Percentiles rank a stretch among this genome's conserved stretches.
Conservation (phyloP, 2,797 vertebrate species). For the Vultur gryphus region DNA sequence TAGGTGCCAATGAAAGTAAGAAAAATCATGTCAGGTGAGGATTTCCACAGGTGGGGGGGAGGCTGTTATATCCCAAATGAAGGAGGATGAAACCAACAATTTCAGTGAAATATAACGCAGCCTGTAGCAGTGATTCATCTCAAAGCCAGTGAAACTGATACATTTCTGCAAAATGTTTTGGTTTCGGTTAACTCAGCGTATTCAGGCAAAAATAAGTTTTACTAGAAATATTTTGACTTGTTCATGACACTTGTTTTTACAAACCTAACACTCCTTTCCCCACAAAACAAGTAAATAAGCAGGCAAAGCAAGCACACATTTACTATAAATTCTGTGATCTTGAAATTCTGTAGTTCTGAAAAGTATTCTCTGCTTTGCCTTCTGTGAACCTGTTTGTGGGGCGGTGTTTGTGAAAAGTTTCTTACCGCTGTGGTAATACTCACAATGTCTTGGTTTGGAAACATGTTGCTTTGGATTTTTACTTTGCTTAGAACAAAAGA, state of each 20-base stretch:
- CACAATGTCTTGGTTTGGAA: not conserved
- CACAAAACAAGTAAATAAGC: not conserved
- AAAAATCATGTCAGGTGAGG: not conserved
- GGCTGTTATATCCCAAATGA: not conserved
- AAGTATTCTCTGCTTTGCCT: not conserved
- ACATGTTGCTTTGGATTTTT: not conserved
- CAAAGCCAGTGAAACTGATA: not conserved
- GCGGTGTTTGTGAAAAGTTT: not conserved
- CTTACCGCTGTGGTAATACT: not conserved
- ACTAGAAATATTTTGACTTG: conserved; percentile 38
- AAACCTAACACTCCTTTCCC: not conserved
- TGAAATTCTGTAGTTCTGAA: not conserved
- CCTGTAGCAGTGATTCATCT: not conserved
- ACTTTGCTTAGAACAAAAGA: not conserved
- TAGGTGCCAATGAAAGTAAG: not conserved
- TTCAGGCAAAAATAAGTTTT: conserved; percentile 1
- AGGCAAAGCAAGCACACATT: not conserved
- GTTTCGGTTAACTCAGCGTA: not conserved
- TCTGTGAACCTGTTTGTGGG: accelerated
- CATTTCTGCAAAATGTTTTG: not conserved
- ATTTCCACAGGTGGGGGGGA: not conserved
- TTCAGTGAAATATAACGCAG: not conserved
- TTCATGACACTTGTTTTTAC: conserved; percentile 3
- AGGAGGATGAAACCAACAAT: not conserved
- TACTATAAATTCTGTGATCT: not conserved